Evolutionary conservation across 2,797 vertebrate species (phyloP).

Genomic region (Takifugu rubripes): DNA sequence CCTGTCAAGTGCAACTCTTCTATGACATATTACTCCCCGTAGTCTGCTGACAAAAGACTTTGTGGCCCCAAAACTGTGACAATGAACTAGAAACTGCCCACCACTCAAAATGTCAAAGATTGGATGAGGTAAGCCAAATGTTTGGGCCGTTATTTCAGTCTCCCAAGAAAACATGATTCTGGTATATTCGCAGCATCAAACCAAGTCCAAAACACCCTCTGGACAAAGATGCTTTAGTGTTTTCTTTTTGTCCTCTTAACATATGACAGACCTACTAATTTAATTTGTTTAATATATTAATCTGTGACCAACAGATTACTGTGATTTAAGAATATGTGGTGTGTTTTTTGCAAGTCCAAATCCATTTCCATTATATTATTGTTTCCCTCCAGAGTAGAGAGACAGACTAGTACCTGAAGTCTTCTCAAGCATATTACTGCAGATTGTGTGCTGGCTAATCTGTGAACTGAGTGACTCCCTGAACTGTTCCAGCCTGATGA

Average conservation of each 20-base stretch:
- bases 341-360: no score
- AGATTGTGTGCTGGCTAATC: no score
- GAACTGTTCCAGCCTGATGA: no score
- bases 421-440: no score
- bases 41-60: background rate
- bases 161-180: constrained; percentile 3
- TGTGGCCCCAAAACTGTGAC: background rate
- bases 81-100: background rate
- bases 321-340: no score
- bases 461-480: no score
- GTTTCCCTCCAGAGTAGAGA: no score
- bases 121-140: background rate
- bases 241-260: constrained; percentile 24
- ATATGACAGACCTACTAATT: constrained; percentile 18
- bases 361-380: no score
- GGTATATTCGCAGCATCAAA: constrained; percentile 11
- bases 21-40: no score
- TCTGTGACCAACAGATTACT: background rate
- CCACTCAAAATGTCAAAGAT: background rate
- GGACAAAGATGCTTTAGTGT: constrained; percentile 1
- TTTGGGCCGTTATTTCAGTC: background rate
- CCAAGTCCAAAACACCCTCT: constrained; percentile 7
- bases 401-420: no score
- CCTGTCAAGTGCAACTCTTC: no score
- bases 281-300: constrained; percentile 4